Evolutionary conservation across 1,140 invertebrate genomes (phyloP).

Genomic region (Zaprionus inermis): DNA sequence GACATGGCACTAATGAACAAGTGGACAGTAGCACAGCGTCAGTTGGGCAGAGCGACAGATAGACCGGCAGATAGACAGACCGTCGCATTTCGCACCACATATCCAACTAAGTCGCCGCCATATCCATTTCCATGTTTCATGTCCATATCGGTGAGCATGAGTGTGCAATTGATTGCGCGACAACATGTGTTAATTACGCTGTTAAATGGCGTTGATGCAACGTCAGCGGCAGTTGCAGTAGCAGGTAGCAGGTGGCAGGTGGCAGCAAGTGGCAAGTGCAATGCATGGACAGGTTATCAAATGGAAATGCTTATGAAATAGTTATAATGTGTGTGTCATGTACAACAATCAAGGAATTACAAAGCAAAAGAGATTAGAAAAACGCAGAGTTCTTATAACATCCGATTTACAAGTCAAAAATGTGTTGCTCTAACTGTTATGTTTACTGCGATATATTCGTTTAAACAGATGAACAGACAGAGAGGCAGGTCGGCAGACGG

Average conservation of each 20-base stretch:
- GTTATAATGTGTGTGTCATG: not conserved
- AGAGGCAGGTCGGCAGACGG: too few relatives aligned
- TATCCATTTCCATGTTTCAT: constrained; percentile 57
- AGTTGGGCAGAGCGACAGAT: constrained; percentile 37
- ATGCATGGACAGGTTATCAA: constrained; percentile 51
- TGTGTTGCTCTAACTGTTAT: too few relatives aligned
- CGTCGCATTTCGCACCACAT: constrained; percentile 66
- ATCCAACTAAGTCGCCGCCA: constrained; percentile 57
- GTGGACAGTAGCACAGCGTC: constrained; percentile 30
- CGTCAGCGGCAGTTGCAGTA: constrained; percentile 52
- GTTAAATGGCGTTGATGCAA: constrained; percentile 72
- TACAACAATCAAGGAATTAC: not conserved
- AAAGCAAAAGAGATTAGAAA: not conserved
- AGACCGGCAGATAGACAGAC: not conserved
- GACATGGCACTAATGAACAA: constrained; percentile 68
- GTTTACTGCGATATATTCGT: too few relatives aligned
- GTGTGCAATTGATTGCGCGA: constrained; percentile 78
- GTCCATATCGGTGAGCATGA: constrained; percentile 55
- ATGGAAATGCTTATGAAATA: constrained; percentile 39
- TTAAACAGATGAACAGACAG: too few relatives aligned
- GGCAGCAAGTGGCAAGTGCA: not conserved
- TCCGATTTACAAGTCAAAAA: too few relatives aligned
- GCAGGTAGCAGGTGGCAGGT: not conserved
- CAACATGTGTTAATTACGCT: constrained; percentile 80
- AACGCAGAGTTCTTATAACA: too few relatives aligned